Evolutionary conservation across 2,797 vertebrate species (phyloP).

Genomic region (Sebastes nivosus): DNA sequence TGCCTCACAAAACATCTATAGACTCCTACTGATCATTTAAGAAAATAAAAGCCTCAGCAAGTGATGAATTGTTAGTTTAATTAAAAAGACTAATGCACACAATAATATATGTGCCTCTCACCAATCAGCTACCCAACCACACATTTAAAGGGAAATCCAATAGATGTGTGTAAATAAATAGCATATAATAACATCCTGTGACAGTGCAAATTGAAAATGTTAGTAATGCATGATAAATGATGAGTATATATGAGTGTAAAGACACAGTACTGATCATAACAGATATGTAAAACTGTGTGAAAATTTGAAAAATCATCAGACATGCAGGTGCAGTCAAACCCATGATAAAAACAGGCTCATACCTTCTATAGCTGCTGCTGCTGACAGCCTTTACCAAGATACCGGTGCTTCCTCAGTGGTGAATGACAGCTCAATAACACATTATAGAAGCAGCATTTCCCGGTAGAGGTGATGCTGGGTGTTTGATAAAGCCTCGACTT

Average conservation of each 20-base stretch:
- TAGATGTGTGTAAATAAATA: background rate
- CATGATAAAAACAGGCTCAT: constrained; percentile 22
- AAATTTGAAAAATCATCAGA: background rate
- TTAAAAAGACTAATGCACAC: background rate
- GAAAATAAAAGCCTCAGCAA: background rate
- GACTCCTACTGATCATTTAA: background rate
- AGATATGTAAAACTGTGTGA: background rate
- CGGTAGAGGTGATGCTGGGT: background rate
- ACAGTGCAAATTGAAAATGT: background rate
- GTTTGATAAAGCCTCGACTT: background rate
- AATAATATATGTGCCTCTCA: background rate
- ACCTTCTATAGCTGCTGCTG: constrained; percentile 45
- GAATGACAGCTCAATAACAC: background rate
- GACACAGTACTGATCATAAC: background rate
- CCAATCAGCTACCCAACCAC: background rate
- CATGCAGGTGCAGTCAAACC: background rate
- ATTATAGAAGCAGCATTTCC: constrained; percentile 6
- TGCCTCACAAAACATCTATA: background rate
- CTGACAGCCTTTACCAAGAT: constrained; percentile 3
- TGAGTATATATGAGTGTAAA: background rate
- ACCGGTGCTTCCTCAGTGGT: too few species aligned
- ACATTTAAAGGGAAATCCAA: background rate
- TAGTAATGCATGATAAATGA: background rate
- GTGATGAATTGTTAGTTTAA: background rate
- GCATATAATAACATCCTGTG: constrained; percentile 18